Base-by-base conservation (phyloP, 2,797 vertebrate genomes). In the Dipus sagitta region DNA sequence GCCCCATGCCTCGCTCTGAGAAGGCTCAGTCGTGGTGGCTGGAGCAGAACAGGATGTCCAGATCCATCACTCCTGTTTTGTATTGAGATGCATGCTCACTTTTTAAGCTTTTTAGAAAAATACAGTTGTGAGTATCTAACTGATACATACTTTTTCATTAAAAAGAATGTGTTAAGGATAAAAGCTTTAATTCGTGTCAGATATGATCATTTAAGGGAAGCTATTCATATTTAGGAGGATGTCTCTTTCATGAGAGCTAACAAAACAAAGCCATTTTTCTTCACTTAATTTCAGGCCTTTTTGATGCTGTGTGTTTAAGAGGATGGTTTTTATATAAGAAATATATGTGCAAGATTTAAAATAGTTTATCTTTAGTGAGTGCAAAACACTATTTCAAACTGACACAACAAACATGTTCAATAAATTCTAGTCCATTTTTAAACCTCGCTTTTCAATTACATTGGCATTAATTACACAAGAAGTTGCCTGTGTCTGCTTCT, bases 401-500 rank as follows among this genome's bases (percentile, higher is more conserved):
- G 54, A 14, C 54, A 58, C 54, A 58, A 17, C 17, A 17, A 58
- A 58, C 2, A 74, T 6, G 92, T 11, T 68, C 4, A 91, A 96
- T 64, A 4, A 90, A 86, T 81, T 96, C 58, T 77, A 88, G 88
- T 86, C 90, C 97, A 24, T 91, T 97, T 97, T 91, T 82, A 92
- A 87, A 70, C 80, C 14, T 85, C 24, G 89, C 38, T 77, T 94
- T 64, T 58, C 90, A 54, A 23, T 30, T 89, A 28, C 3, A 2
- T 2, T 96, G 80, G 32, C 52, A 72, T 74, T 97, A 97, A 96
- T 96, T 97, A 70, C 86, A 92, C n/a, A 95, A 91, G 96, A 94
- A 97, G 92, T 54, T 82, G 54, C 60, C 81, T 97, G 95, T 96
- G 85, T 82, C 86, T 93, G 20, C 71, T 82, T 95, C 68, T 95